Conservation (phyloP, 2,797 vertebrate species). For the Sciurus vulgaris region DNA sequence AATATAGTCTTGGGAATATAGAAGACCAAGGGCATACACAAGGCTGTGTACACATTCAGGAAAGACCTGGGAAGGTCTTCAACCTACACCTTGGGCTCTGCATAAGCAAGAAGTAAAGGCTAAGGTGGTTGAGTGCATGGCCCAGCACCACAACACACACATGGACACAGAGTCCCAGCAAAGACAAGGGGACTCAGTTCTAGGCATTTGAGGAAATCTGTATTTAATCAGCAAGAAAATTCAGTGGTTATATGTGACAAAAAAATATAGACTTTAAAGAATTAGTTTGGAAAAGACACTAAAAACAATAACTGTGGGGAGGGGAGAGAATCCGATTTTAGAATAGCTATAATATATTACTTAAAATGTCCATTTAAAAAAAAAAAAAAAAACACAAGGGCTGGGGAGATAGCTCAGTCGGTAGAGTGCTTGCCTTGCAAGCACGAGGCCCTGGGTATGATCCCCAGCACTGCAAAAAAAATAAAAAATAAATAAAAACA, state of each 20-base stretch:
- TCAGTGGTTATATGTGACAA: background rate
- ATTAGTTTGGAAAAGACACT: background rate
- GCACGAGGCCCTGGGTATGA: no score
- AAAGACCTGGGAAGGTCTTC: background rate
- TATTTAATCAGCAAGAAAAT: background rate
- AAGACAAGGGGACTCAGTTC: background rate
- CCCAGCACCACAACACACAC: background rate
- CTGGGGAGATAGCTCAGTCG: no score
- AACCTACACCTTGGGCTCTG: background rate
- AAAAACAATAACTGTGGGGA: background rate
- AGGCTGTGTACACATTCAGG: background rate
- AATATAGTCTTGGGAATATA: background rate
- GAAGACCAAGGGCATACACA: background rate
- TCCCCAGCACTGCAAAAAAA: no score
- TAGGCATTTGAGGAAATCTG: background rate
- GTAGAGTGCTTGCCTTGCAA: no score
- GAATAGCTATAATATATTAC: background rate
- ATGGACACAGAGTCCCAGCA: background rate
- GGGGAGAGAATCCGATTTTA: background rate
- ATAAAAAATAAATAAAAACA: no score
- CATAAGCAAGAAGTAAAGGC: background rate
- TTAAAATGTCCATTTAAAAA: conserved; percentile 27
- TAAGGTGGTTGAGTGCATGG: background rate
- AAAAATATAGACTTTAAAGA: background rate
- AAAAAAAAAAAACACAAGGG: background rate